A percentile compares a stretch with the other conserved stretches of the same genome.
phyloP scores from a whole-genome alignment of 2,113 vertebrate genomes.

The Empidonax alnorum region DNA sequence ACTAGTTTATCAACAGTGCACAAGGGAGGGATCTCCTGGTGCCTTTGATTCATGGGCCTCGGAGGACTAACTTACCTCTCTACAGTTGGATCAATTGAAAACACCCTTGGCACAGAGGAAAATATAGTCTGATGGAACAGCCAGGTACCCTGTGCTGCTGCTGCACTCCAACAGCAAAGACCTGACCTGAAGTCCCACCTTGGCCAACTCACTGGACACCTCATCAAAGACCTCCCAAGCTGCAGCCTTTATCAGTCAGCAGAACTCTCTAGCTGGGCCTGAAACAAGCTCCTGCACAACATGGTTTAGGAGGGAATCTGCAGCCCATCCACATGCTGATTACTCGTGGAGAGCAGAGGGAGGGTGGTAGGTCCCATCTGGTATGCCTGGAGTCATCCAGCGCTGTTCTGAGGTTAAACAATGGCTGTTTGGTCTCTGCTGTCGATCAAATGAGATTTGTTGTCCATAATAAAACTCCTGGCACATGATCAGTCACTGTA shows the following conservation, averaged over 20 bases:
- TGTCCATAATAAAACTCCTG: conserved; percentile 15
- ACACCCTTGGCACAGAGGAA: not conserved
- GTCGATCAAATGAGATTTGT: not conserved
- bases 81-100: not conserved
- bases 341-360: not conserved
- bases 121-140: rapidly evolving
- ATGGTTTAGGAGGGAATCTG: not conserved
- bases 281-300: not conserved
- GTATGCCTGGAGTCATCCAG: not conserved
- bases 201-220: not conserved
- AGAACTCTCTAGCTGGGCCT: not conserved
- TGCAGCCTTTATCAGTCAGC: not conserved
- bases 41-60: not conserved
- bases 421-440: not conserved
- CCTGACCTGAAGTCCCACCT: not conserved
- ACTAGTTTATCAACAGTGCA: not conserved
- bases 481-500: not conserved
- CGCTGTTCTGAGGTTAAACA: not conserved
- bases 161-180: not conserved
- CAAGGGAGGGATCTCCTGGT: not conserved
- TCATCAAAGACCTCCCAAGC: not conserved
- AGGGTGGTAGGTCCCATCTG: conserved; percentile 25
- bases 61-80: not conserved
- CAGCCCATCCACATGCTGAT: not conserved
- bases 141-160: not conserved